Conservation (phyloP, 2,113 vertebrate species). For the Leptobrachium ailaonicum region DNA sequence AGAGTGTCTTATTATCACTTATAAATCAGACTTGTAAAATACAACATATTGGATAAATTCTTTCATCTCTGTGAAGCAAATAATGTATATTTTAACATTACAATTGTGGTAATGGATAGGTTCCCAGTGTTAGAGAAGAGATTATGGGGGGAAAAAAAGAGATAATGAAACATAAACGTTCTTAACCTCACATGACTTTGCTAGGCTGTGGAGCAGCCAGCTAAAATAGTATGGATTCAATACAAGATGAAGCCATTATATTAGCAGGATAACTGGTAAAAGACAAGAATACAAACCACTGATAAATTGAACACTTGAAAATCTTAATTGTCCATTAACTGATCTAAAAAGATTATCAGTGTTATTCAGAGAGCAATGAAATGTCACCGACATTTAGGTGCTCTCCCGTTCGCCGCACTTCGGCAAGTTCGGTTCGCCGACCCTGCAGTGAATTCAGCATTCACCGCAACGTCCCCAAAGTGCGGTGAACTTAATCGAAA, state of each 20-base stretch:
- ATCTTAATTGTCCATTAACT: not conserved
- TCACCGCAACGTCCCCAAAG: too few species aligned
- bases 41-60: too few species aligned
- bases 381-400: too few species aligned
- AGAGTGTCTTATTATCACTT: too few species aligned
- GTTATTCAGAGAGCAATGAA: too few species aligned
- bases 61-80: too few species aligned
- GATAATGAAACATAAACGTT: conserved; percentile 9
- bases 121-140: conserved; percentile 4
- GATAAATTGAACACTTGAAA: conserved; percentile 28
- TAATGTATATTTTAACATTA: too few species aligned
- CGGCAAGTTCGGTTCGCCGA: too few species aligned
- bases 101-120: not conserved
- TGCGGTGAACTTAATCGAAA: too few species aligned
- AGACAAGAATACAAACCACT: conserved; percentile 22
- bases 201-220: not conserved
- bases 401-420: too few species aligned
- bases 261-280: conserved; percentile 24
- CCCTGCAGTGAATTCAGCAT: too few species aligned
- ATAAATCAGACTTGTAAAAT: too few species aligned
- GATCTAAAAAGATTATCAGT: not conserved
- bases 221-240: not conserved
- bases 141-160: not conserved
- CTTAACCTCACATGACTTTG: conserved; percentile 27
- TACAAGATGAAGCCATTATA: conserved; percentile 5